Evolutionary conservation across 2,888 invertebrate species (phyloP), one percentile per base, ranked within the genome.

Genomic region (Epinotia ramella): DNA sequence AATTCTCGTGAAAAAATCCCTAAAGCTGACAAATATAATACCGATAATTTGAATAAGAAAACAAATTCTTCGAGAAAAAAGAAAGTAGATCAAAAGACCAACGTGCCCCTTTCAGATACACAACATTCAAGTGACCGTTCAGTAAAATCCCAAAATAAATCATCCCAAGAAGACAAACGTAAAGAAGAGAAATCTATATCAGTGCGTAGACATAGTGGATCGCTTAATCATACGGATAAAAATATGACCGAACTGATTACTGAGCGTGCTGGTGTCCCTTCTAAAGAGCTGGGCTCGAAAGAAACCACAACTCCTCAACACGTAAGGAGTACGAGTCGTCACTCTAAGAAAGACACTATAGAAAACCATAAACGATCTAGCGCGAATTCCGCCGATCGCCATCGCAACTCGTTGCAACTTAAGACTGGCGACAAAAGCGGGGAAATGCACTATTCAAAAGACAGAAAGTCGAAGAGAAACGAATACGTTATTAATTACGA

Each of bases 401-500:
- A 72, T 44, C 64, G 62, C 28, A 77, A 77, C 49, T 77, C 75
- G 9, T 57, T 74, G 20, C 65, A 80, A 73, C 78, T 59, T 18
- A 80, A 79, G 69, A 78, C 84, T 49, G 85, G 80, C 76, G 77
- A 76, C 60, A 80, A 70, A 28, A 73, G 79, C 18, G 81, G 80
- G 53, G 83, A 83, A 79, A 84, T 84, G 49, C 73, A 78, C 56
- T 78, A 76, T 49, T 68, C 80, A 49, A 76, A 80, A 49, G 81
- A 81, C 73, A 79, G 84, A 49, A 84, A 84, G 69, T 81, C 88
- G 16, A 88, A 84, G 79, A 84, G 88, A 81, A 91, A 87, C 81
- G 90, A 92, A 86, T 93, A 93, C 79, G 90, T 94, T 16, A 93
- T 94, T 75, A 94, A 94, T 80, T 94, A 94, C 76, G 91, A 94